Percentiles rank a stretch among this genome's conserved stretches.
Evolutionary conservation across 2,113 vertebrate species (phyloP).

Genomic region (Nicator chloris): DNA sequence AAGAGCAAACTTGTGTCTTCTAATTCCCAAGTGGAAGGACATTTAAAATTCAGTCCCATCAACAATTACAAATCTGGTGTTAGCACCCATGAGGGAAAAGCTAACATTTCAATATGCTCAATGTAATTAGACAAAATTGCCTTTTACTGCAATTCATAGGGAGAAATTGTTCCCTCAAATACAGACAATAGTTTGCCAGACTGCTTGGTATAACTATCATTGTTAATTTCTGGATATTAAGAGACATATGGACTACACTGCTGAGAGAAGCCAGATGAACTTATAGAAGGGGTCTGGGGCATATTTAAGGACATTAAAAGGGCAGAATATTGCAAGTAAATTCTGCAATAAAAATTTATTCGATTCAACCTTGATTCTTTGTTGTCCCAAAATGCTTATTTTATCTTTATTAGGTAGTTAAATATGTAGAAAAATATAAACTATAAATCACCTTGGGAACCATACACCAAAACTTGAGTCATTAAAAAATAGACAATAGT

Average conservation of each 20-base stretch:
- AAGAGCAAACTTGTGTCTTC: background rate
- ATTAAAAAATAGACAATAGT: background rate
- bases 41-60: slow-evolving; percentile 15
- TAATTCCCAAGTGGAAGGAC: background rate
- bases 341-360: background rate
- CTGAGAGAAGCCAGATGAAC: background rate
- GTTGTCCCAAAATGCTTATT: background rate
- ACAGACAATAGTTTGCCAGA: background rate
- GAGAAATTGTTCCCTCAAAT: slow-evolving; percentile 37
- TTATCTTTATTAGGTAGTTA: background rate
- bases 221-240: slow-evolving; percentile 39
- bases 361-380: background rate
- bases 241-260: background rate
- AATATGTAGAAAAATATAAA: slow-evolving; percentile 1
- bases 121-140: slow-evolving; percentile 56
- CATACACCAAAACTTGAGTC: background rate
- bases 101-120: slow-evolving; percentile 43
- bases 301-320: background rate
- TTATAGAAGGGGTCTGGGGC: background rate
- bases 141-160: slow-evolving; percentile 27
- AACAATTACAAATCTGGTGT: slow-evolving; percentile 1
- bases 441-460: background rate
- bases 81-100: slow-evolving; percentile 16
- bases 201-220: background rate
- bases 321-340: background rate